These are phyloP conservation scores for Polypterus bichir DNA, from an alignment of 2,113 vertebrate species.

Conservation along the genomic window DNA sequence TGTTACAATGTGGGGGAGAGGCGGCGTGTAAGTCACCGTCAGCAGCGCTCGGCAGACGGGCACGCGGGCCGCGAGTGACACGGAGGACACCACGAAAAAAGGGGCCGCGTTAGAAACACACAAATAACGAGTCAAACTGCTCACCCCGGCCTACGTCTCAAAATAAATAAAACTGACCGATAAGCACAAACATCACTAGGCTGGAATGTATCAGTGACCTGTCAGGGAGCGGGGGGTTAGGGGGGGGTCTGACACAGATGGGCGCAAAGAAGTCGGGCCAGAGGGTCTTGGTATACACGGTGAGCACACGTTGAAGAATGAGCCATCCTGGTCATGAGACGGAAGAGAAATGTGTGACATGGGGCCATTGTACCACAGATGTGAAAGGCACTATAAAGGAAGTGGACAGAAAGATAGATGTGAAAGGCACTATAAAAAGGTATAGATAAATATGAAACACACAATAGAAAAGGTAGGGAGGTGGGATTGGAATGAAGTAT, in stretches of 20 bases:
- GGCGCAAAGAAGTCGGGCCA: too few species aligned
- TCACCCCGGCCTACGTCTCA: constrained; percentile 76
- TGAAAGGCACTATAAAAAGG: too few species aligned
- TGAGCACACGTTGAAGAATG: too few species aligned
- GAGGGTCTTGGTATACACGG: too few species aligned
- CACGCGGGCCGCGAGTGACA: constrained; percentile 33
- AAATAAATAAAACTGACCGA: constrained; percentile 73
- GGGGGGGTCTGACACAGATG: not conserved
- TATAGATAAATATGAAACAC: too few species aligned
- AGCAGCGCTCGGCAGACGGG: constrained; percentile 50
- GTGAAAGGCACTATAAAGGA: too few species aligned
- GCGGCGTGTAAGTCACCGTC: constrained; percentile 59
- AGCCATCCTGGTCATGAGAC: too few species aligned
- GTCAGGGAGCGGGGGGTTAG: constrained; percentile 3
- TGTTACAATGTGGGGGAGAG: constrained; percentile 51
- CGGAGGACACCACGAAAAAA: constrained; percentile 1
- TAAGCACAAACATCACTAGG: constrained; percentile 39
- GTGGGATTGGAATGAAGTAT: too few species aligned
- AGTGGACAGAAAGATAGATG: too few species aligned
- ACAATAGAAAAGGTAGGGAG: too few species aligned
- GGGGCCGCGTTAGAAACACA: constrained; percentile 27
- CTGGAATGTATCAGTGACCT: constrained; percentile 14
- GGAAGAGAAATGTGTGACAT: too few species aligned
- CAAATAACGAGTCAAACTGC: constrained; percentile 72
- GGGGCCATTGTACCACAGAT: too few species aligned